Evolutionary conservation across 35 echinoderm and acorn worm species (phyloP).

Genomic region (Patiria miniata): DNA sequence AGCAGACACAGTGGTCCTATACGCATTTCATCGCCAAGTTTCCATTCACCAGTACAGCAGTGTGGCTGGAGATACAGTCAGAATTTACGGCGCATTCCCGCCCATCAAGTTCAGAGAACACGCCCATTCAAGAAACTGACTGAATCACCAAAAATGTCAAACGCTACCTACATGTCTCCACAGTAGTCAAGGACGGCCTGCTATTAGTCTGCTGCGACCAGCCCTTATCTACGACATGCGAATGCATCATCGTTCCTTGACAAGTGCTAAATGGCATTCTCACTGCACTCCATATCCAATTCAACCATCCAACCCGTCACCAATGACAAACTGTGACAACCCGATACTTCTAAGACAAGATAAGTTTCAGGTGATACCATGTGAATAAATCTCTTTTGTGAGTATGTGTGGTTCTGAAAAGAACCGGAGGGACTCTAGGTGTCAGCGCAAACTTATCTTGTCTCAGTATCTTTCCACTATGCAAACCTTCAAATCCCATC

Average conservation of each 20-base stretch:
- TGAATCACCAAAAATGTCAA: slow-evolving; percentile 19
- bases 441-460: too few relatives aligned
- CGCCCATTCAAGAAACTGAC: slow-evolving; percentile 41
- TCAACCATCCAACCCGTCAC: slow-evolving; percentile 55
- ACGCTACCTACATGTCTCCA: slow-evolving; percentile 19
- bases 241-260: slow-evolving; percentile 49
- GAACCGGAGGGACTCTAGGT: too few relatives aligned
- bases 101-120: slow-evolving; percentile 40
- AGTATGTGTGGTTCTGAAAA: too few relatives aligned
- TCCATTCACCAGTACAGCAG: slow-evolving; percentile 34
- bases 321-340: slow-evolving; percentile 21
- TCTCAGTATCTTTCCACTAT: too few relatives aligned
- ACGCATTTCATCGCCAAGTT: too few relatives aligned
- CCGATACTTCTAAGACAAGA: too few relatives aligned
- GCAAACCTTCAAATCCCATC: too few relatives aligned
- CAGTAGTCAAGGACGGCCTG: slow-evolving; percentile 37
- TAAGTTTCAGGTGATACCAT: too few relatives aligned
- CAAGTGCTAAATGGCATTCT: slow-evolving; percentile 56
- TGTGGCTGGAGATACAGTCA: slow-evolving; percentile 21
- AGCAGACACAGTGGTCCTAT: too few relatives aligned
- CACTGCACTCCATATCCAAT: slow-evolving; percentile 64
- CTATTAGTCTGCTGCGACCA: slow-evolving; percentile 33
- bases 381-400: too few relatives aligned
- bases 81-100: slow-evolving; percentile 50
- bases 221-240: background rate